Evolutionary conservation across 2,888 invertebrate genomes (phyloP).

Genomic region (Peribatodes rhomboidaria): DNA sequence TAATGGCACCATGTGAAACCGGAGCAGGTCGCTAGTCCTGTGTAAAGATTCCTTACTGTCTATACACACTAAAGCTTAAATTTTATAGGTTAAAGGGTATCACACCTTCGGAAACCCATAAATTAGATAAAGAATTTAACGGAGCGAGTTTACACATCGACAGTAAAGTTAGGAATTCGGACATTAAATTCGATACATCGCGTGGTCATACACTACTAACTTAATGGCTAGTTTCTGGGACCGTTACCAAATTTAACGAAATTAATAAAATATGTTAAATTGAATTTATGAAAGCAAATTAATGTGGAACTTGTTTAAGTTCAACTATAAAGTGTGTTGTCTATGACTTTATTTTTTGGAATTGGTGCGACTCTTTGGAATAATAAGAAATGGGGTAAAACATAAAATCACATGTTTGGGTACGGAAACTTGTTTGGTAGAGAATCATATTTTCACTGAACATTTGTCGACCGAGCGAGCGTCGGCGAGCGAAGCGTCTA

Average conservation of each 20-base stretch:
- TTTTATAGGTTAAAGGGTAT: constrained; percentile 42
- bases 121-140: constrained; percentile 44
- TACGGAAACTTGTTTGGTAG: too few relatives aligned
- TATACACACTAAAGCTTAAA: constrained; percentile 18
- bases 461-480: too few relatives aligned
- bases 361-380: too few relatives aligned
- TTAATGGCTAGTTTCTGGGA: constrained; percentile 22
- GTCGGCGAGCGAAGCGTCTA: too few relatives aligned
- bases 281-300: not conserved
- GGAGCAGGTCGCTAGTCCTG: too few relatives aligned
- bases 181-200: constrained; percentile 47
- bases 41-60: constrained; percentile 8
- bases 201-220: constrained; percentile 38
- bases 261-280: not conserved
- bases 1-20: too few relatives aligned
- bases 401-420: too few relatives aligned
- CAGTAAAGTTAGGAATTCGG: constrained; percentile 48
- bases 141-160: constrained; percentile 40
- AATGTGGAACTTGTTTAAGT: too few relatives aligned
- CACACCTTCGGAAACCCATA: constrained; percentile 45
- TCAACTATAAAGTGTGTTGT: too few relatives aligned
- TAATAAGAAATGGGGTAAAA: too few relatives aligned
- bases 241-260: constrained; percentile 12
- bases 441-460: too few relatives aligned
- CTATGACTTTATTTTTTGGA: too few relatives aligned